Evolutionary conservation across 2,888 invertebrate genomes (phyloP), one percentile per base, ranked within the genome.

Genomic region (Deilephila porcellus): DNA sequence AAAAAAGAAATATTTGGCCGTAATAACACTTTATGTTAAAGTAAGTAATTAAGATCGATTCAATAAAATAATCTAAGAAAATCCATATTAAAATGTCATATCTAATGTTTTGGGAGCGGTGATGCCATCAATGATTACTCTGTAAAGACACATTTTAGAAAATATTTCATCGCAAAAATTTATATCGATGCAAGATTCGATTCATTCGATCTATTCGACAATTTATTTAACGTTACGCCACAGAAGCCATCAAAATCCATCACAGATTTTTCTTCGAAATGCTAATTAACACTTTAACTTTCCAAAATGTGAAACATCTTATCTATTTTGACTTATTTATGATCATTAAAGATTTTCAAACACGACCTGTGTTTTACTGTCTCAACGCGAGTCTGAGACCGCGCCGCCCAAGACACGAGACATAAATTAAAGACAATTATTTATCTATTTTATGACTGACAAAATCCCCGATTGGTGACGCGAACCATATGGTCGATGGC

Each of bases 381-480:
- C 19, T 63, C 63, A 63, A n/a, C 63, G n/a, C 32, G 6, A 32
- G 20, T 19, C 63, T n/a, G n/a, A 7, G n/a, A 0, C 37, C n/a
- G 37, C 34, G 34, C n/a, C 32, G 67, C 25, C n/a, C 20, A 67
- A 67, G 11, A 25, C 52, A 45, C 25, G 25, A 45, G 45, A 45
- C 5, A 67, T 67, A 67, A 67, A 52, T 67, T 52, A 67, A 67
- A 67, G 45, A 29, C 6, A 25, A 83, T 89, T 90, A 92, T 90
- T 92, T 91, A 91, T 89, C 88, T 88, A 89, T 81, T 93, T 93
- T 92, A 92, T 88, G 91, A 90, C 75, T 74, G 82, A 84, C 83
- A 86, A 83, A 86, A 83, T 79, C 82, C 79, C 79, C 89, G 87
- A 93, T 93, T 93, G 93, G 93, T 89, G 91, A 89, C 86, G 85